Percentiles rank a stretch among this genome's conserved stretches.
Evolutionary conservation across 2,113 vertebrate species (phyloP).

Genomic region (Muscicapa adusta): DNA sequence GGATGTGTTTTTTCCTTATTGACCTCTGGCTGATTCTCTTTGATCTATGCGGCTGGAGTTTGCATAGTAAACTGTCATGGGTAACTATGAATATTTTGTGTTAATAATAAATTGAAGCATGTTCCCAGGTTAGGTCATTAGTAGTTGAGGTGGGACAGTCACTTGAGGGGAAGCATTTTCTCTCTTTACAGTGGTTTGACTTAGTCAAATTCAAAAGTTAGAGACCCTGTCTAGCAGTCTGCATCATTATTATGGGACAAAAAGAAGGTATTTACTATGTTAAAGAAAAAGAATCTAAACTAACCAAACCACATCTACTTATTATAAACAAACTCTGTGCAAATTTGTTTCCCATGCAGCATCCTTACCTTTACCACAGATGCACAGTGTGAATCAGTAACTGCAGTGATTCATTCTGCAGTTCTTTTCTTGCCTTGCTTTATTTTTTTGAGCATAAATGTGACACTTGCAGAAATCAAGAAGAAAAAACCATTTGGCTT

Average conservation of each 20-base stretch:
- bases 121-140: neutral
- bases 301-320: neutral
- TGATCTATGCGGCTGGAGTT: neutral
- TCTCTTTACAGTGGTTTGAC: neutral
- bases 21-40: neutral
- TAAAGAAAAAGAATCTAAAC: neutral
- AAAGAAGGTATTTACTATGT: neutral
- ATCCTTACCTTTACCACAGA: neutral
- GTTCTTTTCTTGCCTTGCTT: neutral
- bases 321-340: neutral
- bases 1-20: neutral
- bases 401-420: conserved; percentile 1
- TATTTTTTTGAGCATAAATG: neutral
- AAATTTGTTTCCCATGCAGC: neutral
- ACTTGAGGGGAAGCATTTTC: neutral
- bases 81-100: neutral
- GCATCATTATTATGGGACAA: neutral
- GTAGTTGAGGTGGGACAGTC: neutral
- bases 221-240: neutral
- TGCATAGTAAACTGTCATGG: neutral
- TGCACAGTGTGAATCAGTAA: neutral
- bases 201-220: neutral
- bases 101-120: neutral
- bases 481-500: neutral
- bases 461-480: conserved; percentile 26